phyloP scores from a whole-genome alignment of 2,888 invertebrate genomes.

The Drosophila mulleri region DNA sequence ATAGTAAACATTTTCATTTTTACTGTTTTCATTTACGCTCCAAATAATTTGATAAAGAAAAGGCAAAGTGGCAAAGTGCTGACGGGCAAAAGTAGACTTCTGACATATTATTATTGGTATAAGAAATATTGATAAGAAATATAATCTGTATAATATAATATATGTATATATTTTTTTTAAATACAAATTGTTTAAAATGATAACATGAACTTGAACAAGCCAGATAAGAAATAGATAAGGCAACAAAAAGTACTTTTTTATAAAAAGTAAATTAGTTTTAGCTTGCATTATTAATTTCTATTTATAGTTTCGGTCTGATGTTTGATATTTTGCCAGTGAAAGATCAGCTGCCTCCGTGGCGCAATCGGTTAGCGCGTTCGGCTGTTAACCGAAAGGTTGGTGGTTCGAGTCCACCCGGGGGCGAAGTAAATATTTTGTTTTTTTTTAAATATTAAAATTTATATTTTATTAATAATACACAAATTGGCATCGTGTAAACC shows the following conservation, averaged over 20 bases:
- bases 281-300: not conserved
- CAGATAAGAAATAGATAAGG: constrained; percentile 4
- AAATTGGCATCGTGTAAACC: constrained; percentile 56
- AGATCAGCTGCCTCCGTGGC: constrained; percentile 89
- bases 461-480: not conserved
- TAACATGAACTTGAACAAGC: not conserved
- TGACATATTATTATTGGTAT: no score
- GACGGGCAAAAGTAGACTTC: no score
- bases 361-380: constrained; percentile 99
- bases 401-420: constrained; percentile 99
- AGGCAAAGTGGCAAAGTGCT: no score
- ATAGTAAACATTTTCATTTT: not conserved
- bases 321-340: rapidly evolving
- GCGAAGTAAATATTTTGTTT: constrained; percentile 85
- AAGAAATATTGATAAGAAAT: not conserved
- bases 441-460: not conserved
- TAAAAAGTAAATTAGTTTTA: not conserved
- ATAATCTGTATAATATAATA: not conserved
- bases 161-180: no score
- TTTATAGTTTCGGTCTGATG: not conserved
- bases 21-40: no score
- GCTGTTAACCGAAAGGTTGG: constrained; percentile 99
- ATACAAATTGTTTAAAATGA: not conserved
- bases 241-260: not conserved
- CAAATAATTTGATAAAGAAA: not conserved